Evolutionary conservation across 1,140 invertebrate genomes (phyloP).

Genomic region (Cecropterus lyciades): DNA sequence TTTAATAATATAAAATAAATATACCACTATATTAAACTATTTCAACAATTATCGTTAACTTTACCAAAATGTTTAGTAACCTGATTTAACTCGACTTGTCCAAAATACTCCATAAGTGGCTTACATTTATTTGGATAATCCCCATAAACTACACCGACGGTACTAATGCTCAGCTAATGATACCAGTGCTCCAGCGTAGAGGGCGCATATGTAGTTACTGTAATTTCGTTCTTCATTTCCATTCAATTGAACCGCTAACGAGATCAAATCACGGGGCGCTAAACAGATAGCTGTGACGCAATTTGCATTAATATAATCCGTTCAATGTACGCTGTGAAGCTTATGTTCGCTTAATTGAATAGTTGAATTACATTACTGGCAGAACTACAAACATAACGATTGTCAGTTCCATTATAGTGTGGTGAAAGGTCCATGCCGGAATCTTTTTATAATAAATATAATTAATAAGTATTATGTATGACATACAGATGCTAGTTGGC

Average conservation of each 20-base stretch:
- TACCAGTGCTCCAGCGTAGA: not conserved
- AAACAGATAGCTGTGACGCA: not conserved
- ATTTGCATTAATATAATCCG: slow-evolving; percentile 1
- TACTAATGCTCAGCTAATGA: not conserved
- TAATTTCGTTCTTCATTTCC: slow-evolving; percentile 8
- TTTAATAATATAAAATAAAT: no score
- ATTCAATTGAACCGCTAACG: slow-evolving; percentile 1
- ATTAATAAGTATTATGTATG: no score
- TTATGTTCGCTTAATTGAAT: not conserved
- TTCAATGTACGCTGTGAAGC: not conserved
- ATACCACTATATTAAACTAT: no score
- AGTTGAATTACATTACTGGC: not conserved
- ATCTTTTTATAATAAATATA: no score
- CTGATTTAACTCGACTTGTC: no score
- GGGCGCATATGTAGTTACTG: not conserved
- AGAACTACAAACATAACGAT: not conserved
- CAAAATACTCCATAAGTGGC: no score
- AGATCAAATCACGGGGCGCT: slow-evolving; percentile 6
- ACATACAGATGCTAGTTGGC: no score
- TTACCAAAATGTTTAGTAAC: no score
- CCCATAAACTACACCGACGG: no score
- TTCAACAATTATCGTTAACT: no score
- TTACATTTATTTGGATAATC: no score
- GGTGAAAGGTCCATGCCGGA: not conserved
- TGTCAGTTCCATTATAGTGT: not conserved